Base-by-base conservation (phyloP, 2,797 vertebrate genomes). In the Chromis chromis region DNA sequence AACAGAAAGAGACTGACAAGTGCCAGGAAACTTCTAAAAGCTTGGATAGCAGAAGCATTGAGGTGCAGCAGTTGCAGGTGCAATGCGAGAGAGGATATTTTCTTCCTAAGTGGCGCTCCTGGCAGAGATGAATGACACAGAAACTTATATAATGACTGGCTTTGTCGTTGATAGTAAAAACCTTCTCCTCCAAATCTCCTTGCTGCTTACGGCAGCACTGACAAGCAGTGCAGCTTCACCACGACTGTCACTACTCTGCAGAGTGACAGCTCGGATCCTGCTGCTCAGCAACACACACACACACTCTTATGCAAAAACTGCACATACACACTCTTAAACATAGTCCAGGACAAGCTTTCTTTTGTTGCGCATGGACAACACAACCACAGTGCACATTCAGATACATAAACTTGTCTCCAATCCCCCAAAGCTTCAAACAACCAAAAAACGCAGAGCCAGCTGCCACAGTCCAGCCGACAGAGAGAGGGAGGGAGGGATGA, bases 131-230 rank as follows among this genome's bases (percentile, higher is more conserved):
- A 87, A 74, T 69, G 50, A 56, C 81, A 73, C 39, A 86, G 52
- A 65, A 80, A 78, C 68, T 85, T 82, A 73, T 70, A 84, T 89
- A 89, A 91, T 56, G 74, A 70, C 71, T 33, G 61, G 52, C 69
- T 88, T 87, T 91, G 79, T 85, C 85, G 80, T 42, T 75, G 85
- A 78, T 65, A 65, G 78, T 55, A 78, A 85, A 86, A 85, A 55
- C 33, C 39, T 66, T 81, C 81, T 79, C 69, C 65, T 75, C 65
- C 48, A 85, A 91, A 90, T 91, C 86, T 91, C 53, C 69, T 73
- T 4, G 2, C 59, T 86, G 91, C 88, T 87, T 88, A 86, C 61
- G 14, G 75, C 87, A 88, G 90, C 84, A 81, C 21, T 54, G 80
- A 82, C 17, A 68, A 85, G 57, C 48, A 17, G 42, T 0, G 46